phyloP scores from a whole-genome alignment of 1,140 invertebrate species.

The Drepana arcuata region DNA sequence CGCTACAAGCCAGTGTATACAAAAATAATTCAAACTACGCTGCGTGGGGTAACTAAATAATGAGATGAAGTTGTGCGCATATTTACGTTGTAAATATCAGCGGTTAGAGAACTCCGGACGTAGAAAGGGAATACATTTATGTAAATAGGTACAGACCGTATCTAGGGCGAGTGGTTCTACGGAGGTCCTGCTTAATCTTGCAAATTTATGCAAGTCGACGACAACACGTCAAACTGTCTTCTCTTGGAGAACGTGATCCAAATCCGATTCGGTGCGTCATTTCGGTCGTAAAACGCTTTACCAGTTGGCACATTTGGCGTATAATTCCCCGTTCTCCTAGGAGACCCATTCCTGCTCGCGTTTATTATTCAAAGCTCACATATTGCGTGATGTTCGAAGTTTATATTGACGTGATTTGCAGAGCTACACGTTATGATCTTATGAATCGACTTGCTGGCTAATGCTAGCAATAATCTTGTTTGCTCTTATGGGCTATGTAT shows the following conservation, averaged over 20 bases:
- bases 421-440: too few relatives aligned
- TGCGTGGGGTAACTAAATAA: too few relatives aligned
- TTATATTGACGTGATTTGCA: too few relatives aligned
- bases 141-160: constrained; percentile 43
- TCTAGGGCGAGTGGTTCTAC: constrained; percentile 18
- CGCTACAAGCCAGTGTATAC: too few relatives aligned
- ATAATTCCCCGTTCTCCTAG: constrained; percentile 48
- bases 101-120: constrained; percentile 8
- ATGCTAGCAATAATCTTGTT: too few relatives aligned
- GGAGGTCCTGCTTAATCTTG: constrained; percentile 47
- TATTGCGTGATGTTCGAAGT: too few relatives aligned
- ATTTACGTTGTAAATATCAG: constrained; percentile 11
- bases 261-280: constrained; percentile 56
- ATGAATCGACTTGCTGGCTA: too few relatives aligned
- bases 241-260: constrained; percentile 56
- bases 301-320: constrained; percentile 56
- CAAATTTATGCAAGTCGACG: constrained; percentile 63
- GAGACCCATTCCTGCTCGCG: constrained; percentile 34
- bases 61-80: neutral
- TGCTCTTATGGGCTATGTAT: too few relatives aligned
- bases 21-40: too few relatives aligned
- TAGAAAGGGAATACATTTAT: constrained; percentile 43
- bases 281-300: constrained; percentile 56
- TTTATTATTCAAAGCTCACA: constrained; percentile 47
- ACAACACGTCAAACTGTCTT: constrained; percentile 60